Evolutionary conservation across 2,888 invertebrate species (phyloP), one percentile per base, ranked within the genome.

Genomic region (Notocelia uddmanniana): DNA sequence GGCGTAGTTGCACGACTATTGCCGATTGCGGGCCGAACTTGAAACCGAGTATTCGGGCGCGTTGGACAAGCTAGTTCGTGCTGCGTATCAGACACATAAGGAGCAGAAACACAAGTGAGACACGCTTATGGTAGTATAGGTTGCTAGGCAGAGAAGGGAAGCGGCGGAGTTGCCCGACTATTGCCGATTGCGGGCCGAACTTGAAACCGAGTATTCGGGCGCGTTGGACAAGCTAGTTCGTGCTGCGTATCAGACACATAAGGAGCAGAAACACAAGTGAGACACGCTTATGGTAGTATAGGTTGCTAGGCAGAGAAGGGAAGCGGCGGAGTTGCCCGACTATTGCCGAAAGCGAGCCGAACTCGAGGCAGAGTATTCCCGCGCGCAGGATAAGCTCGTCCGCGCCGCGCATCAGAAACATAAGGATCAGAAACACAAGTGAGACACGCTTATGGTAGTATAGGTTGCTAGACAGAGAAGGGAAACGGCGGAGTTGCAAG

Each of bases 1-100:
- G 74, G 95, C 95, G 83, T 98, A 98, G 91, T 95, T 98, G 76
- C 96, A 97, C 90, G 98, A 97, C 89, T 97, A 97, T 94, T 98
- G 97, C 92, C 95, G 97, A 69, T 95, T 97, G 77, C 95, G 98
- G 79, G 98, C 98, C 68, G 98, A 99, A 89, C 95, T 99, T 74
- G 99, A 99, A 94, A 94, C 97, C 87, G 99, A 99, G 88, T 98
- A 99, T 94, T 96, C 98, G 85, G 96, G 97, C 85, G 97, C 97
- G 85, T 95, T 99, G 79, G 99, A 99, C 92, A 99, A 98, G 94
- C 95, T 99, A 83, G 97, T 97, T 75, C 97, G 97, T 88, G 96
- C 96, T 76, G 89, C 89, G 55, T 75, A 78, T 60, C 85, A 84
- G 80, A 83, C 89, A 0, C 89, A 89, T 84, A 84, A 85, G 78